These are phyloP conservation scores for Sturnus vulgaris DNA, from an alignment of 2,113 vertebrate genomes.

Conservation along the genomic window DNA sequence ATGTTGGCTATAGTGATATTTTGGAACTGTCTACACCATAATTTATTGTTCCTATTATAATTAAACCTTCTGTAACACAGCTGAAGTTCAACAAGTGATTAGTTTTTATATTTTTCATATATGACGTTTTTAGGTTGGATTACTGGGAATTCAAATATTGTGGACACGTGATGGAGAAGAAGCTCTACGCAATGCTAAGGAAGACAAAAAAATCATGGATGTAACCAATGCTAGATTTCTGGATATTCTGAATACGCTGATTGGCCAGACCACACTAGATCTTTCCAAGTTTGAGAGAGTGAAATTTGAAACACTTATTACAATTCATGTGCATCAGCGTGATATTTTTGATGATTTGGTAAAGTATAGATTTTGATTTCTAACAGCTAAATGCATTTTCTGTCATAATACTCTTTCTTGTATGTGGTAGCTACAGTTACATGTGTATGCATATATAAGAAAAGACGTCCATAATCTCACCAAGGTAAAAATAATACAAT, in stretches of 20 bases:
- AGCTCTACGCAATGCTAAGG: constrained; percentile 79
- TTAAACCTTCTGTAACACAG: neutral
- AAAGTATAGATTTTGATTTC: constrained; percentile 32
- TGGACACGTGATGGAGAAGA: constrained; percentile 88
- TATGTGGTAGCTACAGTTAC: neutral
- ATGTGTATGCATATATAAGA: neutral
- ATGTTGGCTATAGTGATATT: neutral
- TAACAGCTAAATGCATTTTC: neutral
- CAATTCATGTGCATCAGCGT: constrained; percentile 91
- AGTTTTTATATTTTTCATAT: neutral
- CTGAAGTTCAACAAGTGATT: neutral
- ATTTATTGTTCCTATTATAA: neutral
- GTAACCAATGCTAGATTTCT: constrained; percentile 84
- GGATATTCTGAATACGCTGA: constrained; percentile 85
- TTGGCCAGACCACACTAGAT: constrained; percentile 83
- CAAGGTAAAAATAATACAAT: neutral
- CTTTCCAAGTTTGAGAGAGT: constrained; percentile 84
- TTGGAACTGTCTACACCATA: neutral
- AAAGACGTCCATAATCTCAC: neutral
- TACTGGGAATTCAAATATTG: constrained; percentile 88
- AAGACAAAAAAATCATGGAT: constrained; percentile 87
- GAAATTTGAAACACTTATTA: constrained; percentile 89
- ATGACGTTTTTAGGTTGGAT: constrained; percentile 78
- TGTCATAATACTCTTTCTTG: neutral
- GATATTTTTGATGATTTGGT: constrained; percentile 94